A percentile compares a stretch with the other conserved stretches of the same genome.
phyloP scores from a whole-genome alignment of 2,113 vertebrate species.

The chimpanzee (Pan troglodytes) region NHGRI_mPanTro3-v2.1_pri NC_072402.2:83004501-83005000 shows the following conservation, averaged over 20 bases:
- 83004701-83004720: not conserved
- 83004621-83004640: not conserved
- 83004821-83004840: not conserved
- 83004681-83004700: not conserved
- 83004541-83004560: not conserved
- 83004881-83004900: not conserved
- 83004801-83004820: not conserved
- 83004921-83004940: not conserved
- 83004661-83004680: not conserved
- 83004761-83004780: not conserved
- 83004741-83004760: not conserved
- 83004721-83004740: not conserved
- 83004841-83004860: not conserved
- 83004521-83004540: not conserved
- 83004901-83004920: not conserved
- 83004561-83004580: not conserved
- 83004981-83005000: not conserved
- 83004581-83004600: not conserved
- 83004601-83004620: not conserved
- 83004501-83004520: not conserved
- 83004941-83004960: not conserved
- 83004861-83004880: not conserved
- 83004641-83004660: not conserved
- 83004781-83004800: not conserved
- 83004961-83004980: not conserved